Base-by-base conservation (phyloP, 2,113 vertebrate species). In the Pagrus major region DNA sequence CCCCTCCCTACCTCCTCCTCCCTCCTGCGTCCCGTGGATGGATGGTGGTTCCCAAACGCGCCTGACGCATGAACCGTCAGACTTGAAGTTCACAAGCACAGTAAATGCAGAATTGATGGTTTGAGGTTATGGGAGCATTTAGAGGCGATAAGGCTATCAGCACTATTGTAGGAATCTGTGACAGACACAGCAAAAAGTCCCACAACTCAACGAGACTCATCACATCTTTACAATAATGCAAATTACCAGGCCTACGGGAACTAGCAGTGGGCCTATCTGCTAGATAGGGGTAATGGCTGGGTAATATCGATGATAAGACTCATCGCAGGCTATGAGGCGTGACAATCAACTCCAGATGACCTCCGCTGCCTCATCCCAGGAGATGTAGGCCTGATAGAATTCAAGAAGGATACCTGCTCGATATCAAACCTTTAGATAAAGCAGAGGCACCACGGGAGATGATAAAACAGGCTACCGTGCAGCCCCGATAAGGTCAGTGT, bases 281-380 rank as follows among this genome's bases (percentile, higher is more conserved):
- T 0, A 86, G 83, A 86, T 83, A 76, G 11, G 63, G 33, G 21
- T 84, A 84, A 90, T 80, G 20, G 69, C 41, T 76, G 42, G 49
- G 33, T 88, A 78, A 80, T 77, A 65, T 76, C 33, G 14, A 14
- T 0, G 88, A 91, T 90, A 91, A 90, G 86, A 85, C 12, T 55
- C 81, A 73, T 72, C 52, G 46, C 9, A 27, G 35, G 42, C 70
- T n/a, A 9, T 70, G 75, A 64, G 12, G 9, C 25, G 52, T 68
- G 80, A 71, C 81, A 75, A 70, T 73, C 70, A 27, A 37, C 74
- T 65, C 8, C 37, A 37, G 65, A 47, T 82, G 83, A 76, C 73
- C 73, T 29, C 60, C 8, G 68, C 64, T 6, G 61, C 20, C 6
- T 46, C 42, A 15, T 44, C 49, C 39, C 11, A 11, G 37, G 58